A percentile compares a stretch with the other conserved stretches of the same genome.
Evolutionary conservation across 2,888 invertebrate species (phyloP).

Genomic region (Ophioninae sp.): DNA sequence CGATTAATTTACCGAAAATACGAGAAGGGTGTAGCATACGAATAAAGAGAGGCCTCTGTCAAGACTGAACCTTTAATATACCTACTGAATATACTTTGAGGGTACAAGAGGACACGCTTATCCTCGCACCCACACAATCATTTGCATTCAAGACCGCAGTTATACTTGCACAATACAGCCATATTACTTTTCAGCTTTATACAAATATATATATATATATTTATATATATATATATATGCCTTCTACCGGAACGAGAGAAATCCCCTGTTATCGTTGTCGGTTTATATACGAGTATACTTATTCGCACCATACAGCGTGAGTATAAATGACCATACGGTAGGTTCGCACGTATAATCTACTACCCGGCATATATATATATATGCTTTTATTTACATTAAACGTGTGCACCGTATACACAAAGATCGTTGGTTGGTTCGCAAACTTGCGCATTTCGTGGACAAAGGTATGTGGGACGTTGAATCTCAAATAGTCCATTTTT

Average conservation of each 20-base stretch:
- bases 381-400: neutral
- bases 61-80: slow-evolving; percentile 45
- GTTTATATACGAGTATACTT: slow-evolving; percentile 56
- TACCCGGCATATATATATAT: slow-evolving; percentile 39
- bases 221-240: slow-evolving; percentile 18
- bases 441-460: slow-evolving; percentile 62
- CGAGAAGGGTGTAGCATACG: slow-evolving; percentile 16
- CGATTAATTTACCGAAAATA: slow-evolving; percentile 45
- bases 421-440: slow-evolving; percentile 44
- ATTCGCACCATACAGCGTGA: slow-evolving; percentile 57
- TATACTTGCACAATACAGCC: slow-evolving; percentile 56
- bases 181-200: slow-evolving; percentile 43
- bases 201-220: neutral
- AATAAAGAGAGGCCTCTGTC: slow-evolving; percentile 33
- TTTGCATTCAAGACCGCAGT: slow-evolving; percentile 50
- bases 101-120: slow-evolving; percentile 51
- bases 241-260: slow-evolving; percentile 25
- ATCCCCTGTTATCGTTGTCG: slow-evolving; percentile 58
- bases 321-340: slow-evolving; percentile 56
- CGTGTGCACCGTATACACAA: neutral
- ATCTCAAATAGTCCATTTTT: slow-evolving; percentile 41
- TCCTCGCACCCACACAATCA: slow-evolving; percentile 59
- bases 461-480: slow-evolving; percentile 74
- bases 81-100: slow-evolving; percentile 45
- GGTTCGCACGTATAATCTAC: slow-evolving; percentile 52